Conservation (phyloP, 2,888 invertebrate species). For the Apomyelois bistriatella region DNA sequence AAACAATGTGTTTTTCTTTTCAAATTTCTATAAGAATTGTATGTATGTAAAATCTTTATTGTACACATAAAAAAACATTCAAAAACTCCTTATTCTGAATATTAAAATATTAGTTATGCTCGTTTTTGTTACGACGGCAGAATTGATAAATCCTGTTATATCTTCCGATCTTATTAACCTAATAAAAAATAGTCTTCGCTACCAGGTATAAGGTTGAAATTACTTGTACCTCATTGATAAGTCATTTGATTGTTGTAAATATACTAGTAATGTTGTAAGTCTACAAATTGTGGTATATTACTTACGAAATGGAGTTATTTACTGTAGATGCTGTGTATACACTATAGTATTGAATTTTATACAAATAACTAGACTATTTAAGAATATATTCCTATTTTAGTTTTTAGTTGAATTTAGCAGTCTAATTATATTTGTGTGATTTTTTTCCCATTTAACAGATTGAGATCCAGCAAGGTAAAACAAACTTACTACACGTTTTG, state of each 20-base stretch:
- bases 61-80: no score
- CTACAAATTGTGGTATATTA: slow-evolving; percentile 25
- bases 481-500: neutral
- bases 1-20: no score
- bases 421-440: slow-evolving; percentile 14
- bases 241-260: slow-evolving; percentile 8
- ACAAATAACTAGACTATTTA: slow-evolving; percentile 34
- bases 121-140: no score
- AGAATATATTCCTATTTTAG: slow-evolving; percentile 22
- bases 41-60: no score
- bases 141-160: no score
- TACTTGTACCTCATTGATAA: slow-evolving; percentile 13
- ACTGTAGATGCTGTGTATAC: slow-evolving; percentile 40
- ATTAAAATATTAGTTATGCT: no score
- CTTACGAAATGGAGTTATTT: slow-evolving; percentile 26
- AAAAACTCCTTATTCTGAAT: no score
- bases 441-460: neutral
- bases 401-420: slow-evolving; percentile 19
- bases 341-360: slow-evolving; percentile 60
- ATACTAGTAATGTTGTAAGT: no score
- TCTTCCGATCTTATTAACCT: no score
- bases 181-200: no score
- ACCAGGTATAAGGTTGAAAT: neutral
- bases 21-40: no score
- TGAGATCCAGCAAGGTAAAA: neutral